Percentiles rank a stretch among this genome's conserved stretches.
These are phyloP conservation scores for Melanotaenia pygmaea DNA, from an alignment of 2,797 vertebrate species.

Conservation along the genomic window DNA sequence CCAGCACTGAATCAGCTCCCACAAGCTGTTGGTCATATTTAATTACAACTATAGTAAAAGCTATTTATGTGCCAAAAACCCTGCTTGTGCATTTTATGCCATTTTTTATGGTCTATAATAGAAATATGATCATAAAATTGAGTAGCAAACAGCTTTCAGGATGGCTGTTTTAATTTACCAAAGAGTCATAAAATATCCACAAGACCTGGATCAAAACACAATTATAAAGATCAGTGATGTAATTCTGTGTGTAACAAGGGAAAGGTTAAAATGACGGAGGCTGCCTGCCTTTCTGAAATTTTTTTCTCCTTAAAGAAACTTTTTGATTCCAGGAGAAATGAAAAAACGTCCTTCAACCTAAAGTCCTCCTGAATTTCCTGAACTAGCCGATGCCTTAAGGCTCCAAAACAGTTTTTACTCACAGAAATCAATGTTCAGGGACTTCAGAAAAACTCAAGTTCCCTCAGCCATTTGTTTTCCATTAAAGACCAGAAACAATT, in stretches of 20 bases:
- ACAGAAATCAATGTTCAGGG: not conserved
- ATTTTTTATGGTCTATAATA: conserved; percentile 41
- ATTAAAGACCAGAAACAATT: not conserved
- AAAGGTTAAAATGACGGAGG: not conserved
- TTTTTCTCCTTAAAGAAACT: not conserved
- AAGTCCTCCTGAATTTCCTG: not conserved
- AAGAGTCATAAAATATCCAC: conserved; percentile 15
- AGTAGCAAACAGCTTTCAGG: conserved; percentile 21
- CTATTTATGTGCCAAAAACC: conserved; percentile 28
- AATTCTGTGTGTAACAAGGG: not conserved
- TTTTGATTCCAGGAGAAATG: no score
- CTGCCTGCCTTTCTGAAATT: not conserved
- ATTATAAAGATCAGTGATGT: conserved; percentile 5
- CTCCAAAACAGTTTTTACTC: not conserved
- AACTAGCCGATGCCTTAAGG: not conserved
- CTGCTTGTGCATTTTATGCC: conserved; percentile 8
- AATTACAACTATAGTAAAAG: conserved; percentile 34
- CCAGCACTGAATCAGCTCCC: not conserved
- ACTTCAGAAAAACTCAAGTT: not conserved
- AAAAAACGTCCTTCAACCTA: no score
- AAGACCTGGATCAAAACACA: conserved; percentile 5
- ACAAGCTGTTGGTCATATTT: conserved; percentile 28
- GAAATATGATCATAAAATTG: conserved; percentile 48
- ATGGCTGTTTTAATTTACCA: conserved; percentile 41
- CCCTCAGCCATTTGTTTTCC: not conserved